phyloP scores from a whole-genome alignment of 37 sponge, comb jelly and placozoan species.

The Axinella damicornis region DNA sequence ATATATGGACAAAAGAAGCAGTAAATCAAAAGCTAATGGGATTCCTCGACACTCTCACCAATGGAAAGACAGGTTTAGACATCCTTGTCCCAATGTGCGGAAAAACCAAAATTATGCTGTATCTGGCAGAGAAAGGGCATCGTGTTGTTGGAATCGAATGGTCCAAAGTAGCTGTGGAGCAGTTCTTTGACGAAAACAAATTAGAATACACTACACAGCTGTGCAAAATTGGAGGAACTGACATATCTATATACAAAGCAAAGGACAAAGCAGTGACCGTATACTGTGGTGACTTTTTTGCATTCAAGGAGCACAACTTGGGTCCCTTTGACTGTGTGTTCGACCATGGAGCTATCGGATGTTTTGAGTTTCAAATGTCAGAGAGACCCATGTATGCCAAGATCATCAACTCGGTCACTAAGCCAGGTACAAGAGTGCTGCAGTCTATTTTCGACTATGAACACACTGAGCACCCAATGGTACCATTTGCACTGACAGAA shows the following conservation, averaged over 20 bases:
- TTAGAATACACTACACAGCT: neutral
- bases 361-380: neutral
- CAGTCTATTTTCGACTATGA: neutral
- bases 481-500: conserved; percentile 6
- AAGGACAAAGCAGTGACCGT: neutral
- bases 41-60: neutral
- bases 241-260: neutral
- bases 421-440: neutral
- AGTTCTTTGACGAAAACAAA: neutral
- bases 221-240: neutral
- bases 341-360: neutral
- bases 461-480: conserved; percentile 1
- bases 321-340: neutral
- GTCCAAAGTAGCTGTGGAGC: neutral
- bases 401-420: neutral
- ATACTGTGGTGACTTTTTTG: conserved; percentile 27
- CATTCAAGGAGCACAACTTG: neutral
- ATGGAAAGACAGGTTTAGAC: neutral
- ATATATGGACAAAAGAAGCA: neutral
- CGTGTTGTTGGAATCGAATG: conserved; percentile 17
- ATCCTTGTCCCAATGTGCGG: conserved; percentile 17
- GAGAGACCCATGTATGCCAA: neutral
- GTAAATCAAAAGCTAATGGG: neutral
- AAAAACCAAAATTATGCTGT: neutral
- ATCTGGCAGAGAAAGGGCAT: neutral